Conservation (phyloP, 2,888 invertebrate species). For the Monopis laevigella region DNA sequence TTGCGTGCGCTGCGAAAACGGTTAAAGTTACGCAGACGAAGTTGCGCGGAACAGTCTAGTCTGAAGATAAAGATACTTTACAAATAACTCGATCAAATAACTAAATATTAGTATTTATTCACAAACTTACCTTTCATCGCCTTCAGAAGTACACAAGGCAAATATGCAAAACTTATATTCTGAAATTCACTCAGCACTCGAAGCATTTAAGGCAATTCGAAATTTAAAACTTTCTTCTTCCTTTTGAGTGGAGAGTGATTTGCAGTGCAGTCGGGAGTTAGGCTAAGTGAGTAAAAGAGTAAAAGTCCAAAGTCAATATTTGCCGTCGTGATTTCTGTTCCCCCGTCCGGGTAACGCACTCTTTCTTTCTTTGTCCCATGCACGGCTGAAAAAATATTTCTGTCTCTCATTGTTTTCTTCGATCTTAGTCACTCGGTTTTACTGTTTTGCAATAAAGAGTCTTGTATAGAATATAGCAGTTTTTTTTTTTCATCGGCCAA, state of each 20-base stretch:
- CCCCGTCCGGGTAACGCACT: constrained; percentile 42
- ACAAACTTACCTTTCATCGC: too few relatives aligned
- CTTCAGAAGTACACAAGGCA: too few relatives aligned
- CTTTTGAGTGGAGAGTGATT: constrained; percentile 51
- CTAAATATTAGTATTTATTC: too few relatives aligned
- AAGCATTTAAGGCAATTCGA: constrained; percentile 43
- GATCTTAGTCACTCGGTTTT: too few relatives aligned
- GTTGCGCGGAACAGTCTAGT: too few relatives aligned
- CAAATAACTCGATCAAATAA: too few relatives aligned
- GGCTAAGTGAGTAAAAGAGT: constrained; percentile 61
- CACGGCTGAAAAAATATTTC: constrained; percentile 21
- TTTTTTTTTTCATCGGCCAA: too few relatives aligned
- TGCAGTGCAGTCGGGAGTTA: constrained; percentile 46
- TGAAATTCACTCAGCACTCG: constrained; percentile 6
- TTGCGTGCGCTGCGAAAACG: too few relatives aligned
- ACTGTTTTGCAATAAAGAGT: too few relatives aligned
- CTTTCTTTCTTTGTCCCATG: constrained; percentile 22
- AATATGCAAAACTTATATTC: constrained; percentile 10
- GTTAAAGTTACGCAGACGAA: too few relatives aligned
- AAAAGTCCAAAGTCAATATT: constrained; percentile 65
- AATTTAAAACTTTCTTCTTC: constrained; percentile 42
- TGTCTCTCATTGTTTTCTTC: constrained; percentile 15
- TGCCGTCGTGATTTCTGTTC: constrained; percentile 59
- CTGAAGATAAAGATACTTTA: too few relatives aligned
- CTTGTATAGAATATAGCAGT: too few relatives aligned